Base-by-base conservation (phyloP, 2,888 invertebrate species). In the Ashinkailepas kermadecensis region DNA sequence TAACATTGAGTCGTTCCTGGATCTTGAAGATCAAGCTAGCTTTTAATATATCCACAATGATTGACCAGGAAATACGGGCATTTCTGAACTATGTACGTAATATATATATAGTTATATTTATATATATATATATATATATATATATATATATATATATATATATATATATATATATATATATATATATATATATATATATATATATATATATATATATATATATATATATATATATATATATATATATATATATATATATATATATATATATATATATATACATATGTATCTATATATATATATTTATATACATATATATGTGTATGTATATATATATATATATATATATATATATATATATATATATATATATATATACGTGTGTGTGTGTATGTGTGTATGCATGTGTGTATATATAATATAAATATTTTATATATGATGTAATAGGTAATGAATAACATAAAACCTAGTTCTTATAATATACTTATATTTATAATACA, bases 201-300 rank as follows among this genome's bases (percentile, higher is more conserved):
- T 6, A 18, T 10, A 15, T 13, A 18, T 18, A 18, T 13, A 62
- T 13, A 18, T 18, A 6, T 62, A 15, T 62, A 18, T 13, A 18
- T 62, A 62, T 62, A 6, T 62, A 6, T 62, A 15, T 62, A 6
- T 13, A 6, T 62, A 62, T 62, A 6, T 15, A 18, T 15, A 13
- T 62, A 62, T 62, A 10, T 15, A 13, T 15, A 10, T 62, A 18
- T 62, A 62, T 62, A 18, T 62, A 62, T 62, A 62, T 62, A 62
- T 62, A 62, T 62, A 62, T 62, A 62, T 62, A 62, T 62, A 62
- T 62, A 62, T 62, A 62, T 62, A 62, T 62, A 62, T 62, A 62
- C 18, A 62, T n/a, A n/a, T n/a, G n/a, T n/a, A n/a, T n/a, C n/a
- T n/a, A n/a, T n/a, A n/a, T n/a, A n/a, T n/a, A n/a, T 62, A 62